These are phyloP conservation scores for Rhyacophila brunnea DNA, from an alignment of 1,140 invertebrate species.

Conservation along the genomic window DNA sequence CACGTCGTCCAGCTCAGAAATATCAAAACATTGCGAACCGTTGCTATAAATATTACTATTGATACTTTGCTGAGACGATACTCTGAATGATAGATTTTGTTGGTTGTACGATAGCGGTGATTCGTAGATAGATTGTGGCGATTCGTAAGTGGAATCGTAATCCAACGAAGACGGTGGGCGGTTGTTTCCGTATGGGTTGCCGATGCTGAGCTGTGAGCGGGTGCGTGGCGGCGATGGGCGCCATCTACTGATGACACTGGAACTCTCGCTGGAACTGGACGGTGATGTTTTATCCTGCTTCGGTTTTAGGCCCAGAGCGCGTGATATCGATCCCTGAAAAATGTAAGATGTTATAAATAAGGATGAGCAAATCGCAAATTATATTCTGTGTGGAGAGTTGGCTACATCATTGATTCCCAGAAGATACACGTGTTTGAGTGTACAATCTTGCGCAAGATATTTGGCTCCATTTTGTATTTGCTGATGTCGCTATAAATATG, in stretches of 20 bases:
- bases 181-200: slow-evolving; percentile 41
- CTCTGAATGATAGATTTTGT: slow-evolving; percentile 26
- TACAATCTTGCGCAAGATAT: too few species aligned
- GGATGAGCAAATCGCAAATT: too few species aligned
- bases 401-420: too few species aligned
- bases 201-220: slow-evolving; percentile 51
- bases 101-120: slow-evolving; percentile 28
- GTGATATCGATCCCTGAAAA: slow-evolving; percentile 71
- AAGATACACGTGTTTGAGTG: too few species aligned
- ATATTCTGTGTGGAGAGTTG: too few species aligned
- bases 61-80: slow-evolving; percentile 34
- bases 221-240: slow-evolving; percentile 46
- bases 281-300: slow-evolving; percentile 62
- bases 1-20: slow-evolving; percentile 25
- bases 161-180: slow-evolving; percentile 22
- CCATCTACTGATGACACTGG: slow-evolving; percentile 50
- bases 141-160: slow-evolving; percentile 31
- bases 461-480: too few species aligned
- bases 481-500: too few species aligned
- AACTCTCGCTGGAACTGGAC: slow-evolving; percentile 60
- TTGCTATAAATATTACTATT: slow-evolving; percentile 42
- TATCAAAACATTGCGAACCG: slow-evolving; percentile 38
- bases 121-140: slow-evolving; percentile 30
- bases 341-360: background rate
- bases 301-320: slow-evolving; percentile 66